These are phyloP conservation scores for Actinia equina DNA, from an alignment of 64 coral and sea anemone species.

Conservation along the genomic window DNA sequence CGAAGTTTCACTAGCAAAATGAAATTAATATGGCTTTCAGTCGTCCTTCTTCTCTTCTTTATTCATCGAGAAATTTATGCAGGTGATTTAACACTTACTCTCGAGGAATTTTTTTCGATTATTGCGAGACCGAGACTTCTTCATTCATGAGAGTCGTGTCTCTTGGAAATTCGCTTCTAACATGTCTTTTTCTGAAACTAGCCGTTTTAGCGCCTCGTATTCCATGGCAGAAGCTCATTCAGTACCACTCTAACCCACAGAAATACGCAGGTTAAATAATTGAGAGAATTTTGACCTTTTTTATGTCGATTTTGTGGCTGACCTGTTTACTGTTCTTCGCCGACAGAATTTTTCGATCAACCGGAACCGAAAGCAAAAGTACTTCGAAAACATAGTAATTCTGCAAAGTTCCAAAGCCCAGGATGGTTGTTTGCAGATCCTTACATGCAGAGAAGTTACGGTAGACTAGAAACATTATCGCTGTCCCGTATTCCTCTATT, in stretches of 20 bases:
- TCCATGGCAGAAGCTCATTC: slow-evolving; percentile 12
- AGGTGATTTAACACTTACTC: not conserved
- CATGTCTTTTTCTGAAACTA: not conserved
- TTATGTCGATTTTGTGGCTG: not conserved
- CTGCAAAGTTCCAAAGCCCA: not conserved
- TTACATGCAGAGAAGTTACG: not conserved
- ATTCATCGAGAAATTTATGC: not conserved
- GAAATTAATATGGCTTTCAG: not conserved
- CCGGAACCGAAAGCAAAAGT: not conserved
- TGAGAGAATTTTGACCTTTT: not conserved
- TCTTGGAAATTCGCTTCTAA: not conserved
- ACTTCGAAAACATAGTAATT: not conserved
- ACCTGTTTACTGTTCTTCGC: not conserved
- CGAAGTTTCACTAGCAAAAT: not conserved
- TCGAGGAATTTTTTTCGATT: not conserved
- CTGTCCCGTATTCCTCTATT: not conserved
- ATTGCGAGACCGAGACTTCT: too few relatives aligned
- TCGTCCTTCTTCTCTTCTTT: not conserved
- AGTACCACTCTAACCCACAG: not conserved
- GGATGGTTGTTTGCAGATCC: not conserved
- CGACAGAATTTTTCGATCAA: slow-evolving; percentile 1
- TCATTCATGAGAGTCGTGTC: not conserved
- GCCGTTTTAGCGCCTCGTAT: not conserved
- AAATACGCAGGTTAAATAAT: not conserved
- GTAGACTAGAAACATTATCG: not conserved